Conservation (phyloP, 2,888 invertebrate species). For the Watsonalla cultraria region DNA sequence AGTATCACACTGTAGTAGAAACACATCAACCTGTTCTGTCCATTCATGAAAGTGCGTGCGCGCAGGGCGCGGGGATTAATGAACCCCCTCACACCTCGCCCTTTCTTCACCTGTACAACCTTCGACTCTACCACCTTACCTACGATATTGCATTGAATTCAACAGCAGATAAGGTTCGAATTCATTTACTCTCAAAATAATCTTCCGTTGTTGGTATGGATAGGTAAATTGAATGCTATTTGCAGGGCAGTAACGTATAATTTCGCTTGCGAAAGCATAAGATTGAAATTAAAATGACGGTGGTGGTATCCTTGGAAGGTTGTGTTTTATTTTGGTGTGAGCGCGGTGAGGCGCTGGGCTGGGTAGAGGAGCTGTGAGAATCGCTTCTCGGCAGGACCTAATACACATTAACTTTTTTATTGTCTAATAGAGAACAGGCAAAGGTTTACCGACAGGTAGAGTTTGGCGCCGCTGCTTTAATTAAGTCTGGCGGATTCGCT, state of each 20-base stretch:
- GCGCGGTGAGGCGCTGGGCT: conserved; percentile 33
- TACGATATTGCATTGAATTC: conserved; percentile 29
- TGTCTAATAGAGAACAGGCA: conserved; percentile 71
- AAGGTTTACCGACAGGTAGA: conserved; percentile 72
- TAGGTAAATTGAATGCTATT: conserved; percentile 30
- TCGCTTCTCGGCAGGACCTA: conserved; percentile 56
- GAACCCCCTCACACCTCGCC: conserved; percentile 62
- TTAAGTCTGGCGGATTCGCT: conserved; percentile 61
- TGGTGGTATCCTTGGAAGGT: conserved; percentile 77
- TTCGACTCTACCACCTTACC: conserved; percentile 18
- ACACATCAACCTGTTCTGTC: conserved; percentile 77
- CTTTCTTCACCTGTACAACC: conserved; percentile 54
- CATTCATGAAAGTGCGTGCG: conserved; percentile 79
- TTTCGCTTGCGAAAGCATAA: conserved; percentile 35
- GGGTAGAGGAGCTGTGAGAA: conserved; percentile 62
- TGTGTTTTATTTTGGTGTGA: conserved; percentile 65
- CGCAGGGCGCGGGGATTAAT: conserved; percentile 79
- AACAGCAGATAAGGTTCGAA: conserved; percentile 10
- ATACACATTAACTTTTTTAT: conserved; percentile 73
- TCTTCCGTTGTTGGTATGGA: neutral
- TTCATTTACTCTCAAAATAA: neutral
- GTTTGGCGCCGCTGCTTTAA: conserved; percentile 70
- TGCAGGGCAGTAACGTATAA: conserved; percentile 26
- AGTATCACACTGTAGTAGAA: conserved; percentile 54
- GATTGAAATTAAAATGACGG: conserved; percentile 62